Conservation (phyloP, 2,113 vertebrate species). For the Esox niger region DNA sequence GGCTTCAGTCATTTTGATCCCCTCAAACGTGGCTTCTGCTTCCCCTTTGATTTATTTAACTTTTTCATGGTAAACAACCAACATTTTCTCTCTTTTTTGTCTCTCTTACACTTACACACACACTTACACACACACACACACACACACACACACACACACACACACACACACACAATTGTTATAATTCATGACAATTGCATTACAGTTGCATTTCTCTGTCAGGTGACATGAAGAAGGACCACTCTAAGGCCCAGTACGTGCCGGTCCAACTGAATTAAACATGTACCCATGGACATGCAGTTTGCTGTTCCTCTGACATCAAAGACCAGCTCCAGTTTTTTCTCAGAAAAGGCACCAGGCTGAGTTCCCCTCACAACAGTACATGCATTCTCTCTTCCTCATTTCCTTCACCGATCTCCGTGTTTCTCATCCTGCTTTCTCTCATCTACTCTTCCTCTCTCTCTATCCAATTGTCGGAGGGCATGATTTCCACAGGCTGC, state of each 20-base stretch:
- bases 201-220: not conserved
- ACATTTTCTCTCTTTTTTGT: too few relatives aligned
- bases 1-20: too few relatives aligned
- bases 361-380: too few relatives aligned
- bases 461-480: slow-evolving; percentile 14
- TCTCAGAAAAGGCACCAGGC: not conserved
- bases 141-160: slow-evolving; percentile 11
- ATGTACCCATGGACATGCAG: slow-evolving; percentile 33
- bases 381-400: not conserved
- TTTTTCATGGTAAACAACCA: too few relatives aligned
- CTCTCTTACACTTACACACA: too few relatives aligned
- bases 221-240: not conserved
- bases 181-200: slow-evolving; percentile 35
- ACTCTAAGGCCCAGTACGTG: slow-evolving; percentile 15
- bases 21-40: too few relatives aligned
- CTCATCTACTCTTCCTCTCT: not conserved
- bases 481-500: too few relatives aligned
- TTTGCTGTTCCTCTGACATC: slow-evolving; percentile 50
- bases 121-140: not conserved
- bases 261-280: slow-evolving; percentile 26
- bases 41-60: too few relatives aligned
- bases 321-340: slow-evolving; percentile 37
- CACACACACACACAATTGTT: slow-evolving; percentile 10
- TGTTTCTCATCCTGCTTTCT: not conserved
- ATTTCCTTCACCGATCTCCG: not conserved